phyloP scores from a whole-genome alignment of 2,888 invertebrate species.

The Dusona sp. region DNA sequence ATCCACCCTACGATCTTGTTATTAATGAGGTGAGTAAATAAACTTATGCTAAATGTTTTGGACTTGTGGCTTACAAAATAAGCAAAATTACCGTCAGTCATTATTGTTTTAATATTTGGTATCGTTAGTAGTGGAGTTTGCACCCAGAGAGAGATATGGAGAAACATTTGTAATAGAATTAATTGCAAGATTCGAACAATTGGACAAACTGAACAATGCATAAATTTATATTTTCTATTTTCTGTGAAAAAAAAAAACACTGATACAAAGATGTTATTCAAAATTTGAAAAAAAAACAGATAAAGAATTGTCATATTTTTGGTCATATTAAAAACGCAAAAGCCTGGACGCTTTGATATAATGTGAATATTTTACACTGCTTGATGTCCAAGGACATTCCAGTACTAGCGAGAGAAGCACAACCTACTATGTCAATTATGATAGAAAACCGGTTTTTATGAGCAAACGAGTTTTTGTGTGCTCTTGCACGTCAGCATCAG shows the following conservation, averaged over 20 bases:
- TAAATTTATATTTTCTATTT: no score
- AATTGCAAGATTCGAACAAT: no score
- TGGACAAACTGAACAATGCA: no score
- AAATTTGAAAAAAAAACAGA: background rate
- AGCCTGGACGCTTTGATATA: background rate
- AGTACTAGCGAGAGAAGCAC: background rate
- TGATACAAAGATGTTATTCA: background rate
- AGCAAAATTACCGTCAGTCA: background rate
- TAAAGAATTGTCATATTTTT: background rate
- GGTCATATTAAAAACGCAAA: background rate
- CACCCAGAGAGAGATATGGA: background rate
- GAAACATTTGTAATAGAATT: background rate
- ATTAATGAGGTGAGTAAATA: constrained; percentile 73
- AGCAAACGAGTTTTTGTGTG: background rate
- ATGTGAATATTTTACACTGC: background rate
- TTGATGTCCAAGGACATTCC: background rate
- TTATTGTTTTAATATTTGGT: background rate
- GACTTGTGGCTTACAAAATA: background rate
- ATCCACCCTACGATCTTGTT: constrained; percentile 75
- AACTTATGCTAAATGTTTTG: no score
- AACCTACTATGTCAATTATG: constrained; percentile 38
- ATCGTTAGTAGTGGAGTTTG: background rate
- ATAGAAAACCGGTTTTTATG: constrained; percentile 46
- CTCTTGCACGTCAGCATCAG: background rate
- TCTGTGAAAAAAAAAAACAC: background rate